Evolutionary conservation across 2,113 vertebrate species (phyloP), one percentile per base, ranked within the genome.

Genomic region (Arvicanthis niloticus): DNA sequence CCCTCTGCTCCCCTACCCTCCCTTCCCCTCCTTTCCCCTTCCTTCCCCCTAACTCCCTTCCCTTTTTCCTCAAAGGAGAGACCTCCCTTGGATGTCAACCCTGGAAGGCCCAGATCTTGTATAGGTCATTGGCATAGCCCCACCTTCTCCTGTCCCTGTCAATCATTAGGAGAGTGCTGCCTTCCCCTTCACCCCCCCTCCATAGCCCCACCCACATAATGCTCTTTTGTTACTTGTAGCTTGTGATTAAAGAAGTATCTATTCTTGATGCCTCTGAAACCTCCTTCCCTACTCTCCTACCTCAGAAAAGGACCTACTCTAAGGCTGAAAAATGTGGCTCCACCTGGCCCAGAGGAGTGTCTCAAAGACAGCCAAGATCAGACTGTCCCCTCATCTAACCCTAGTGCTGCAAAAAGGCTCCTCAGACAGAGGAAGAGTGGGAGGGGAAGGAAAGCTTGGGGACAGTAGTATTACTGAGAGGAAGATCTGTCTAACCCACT

Each of bases 361-460:
- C 5, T 1, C 26, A n/a, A 48, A n/a, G 10, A 76, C 67, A 37
- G 13, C 26, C 0, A 2, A 12, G 1, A 22, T 19, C 75, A 29
- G 65, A n/a, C 19, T 42, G 62, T 67, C 53, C 40, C 62, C 19
- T 3, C 31, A 1, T 31, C 45, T 58, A 19, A 53, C 9, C 10
- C 11, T 7, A 31, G 1, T 24, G 19, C 26, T 51, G 48, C 0
- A 2, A 40, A 45, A 65, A 60, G 5, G 0, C 21, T 24, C 42
- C 24, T 2, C 12, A 60, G 12, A 24, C 6, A 24, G 6, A 15
- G 42, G 34, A 31, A 73, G 48, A 45, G 48, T 2, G 5, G 4
- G 26, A 65, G 1, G 3, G 34, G 15, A 42, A 29, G 34, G 15
- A 42, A 29, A 73, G 13, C 6, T 40, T 5, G 0, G 26, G 22